phyloP scores from a whole-genome alignment of 2,797 vertebrate genomes.

The Xyrichtys novacula region DNA sequence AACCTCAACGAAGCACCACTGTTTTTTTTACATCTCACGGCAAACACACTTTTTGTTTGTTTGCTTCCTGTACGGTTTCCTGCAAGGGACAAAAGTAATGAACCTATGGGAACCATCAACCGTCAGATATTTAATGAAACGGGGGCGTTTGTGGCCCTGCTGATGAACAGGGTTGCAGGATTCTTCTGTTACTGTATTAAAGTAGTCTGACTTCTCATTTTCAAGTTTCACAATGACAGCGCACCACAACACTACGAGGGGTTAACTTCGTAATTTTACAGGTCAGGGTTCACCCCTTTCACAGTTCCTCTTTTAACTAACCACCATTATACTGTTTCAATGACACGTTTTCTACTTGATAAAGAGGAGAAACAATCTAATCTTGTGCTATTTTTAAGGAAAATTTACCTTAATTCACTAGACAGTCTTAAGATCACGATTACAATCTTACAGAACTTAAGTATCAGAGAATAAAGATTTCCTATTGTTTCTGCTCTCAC shows the following conservation, averaged over 20 bases:
- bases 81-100: constrained; percentile 37
- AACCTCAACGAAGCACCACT: constrained; percentile 40
- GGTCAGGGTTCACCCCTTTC: constrained; percentile 9
- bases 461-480: constrained; percentile 14
- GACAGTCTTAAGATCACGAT: constrained; percentile 74
- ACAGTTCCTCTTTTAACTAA: constrained; percentile 33
- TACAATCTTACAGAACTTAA: constrained; percentile 38
- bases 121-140: constrained; percentile 29
- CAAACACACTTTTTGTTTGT: constrained; percentile 35
- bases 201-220: constrained; percentile 21
- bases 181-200: constrained; percentile 21
- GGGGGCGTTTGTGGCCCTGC: constrained; percentile 24
- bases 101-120: constrained; percentile 31
- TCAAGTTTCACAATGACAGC: constrained; percentile 18
- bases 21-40: constrained; percentile 39
- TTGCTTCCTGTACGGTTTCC: constrained; percentile 50
- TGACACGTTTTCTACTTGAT: constrained; percentile 71
- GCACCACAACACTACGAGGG: constrained; percentile 31
- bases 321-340: constrained; percentile 54
- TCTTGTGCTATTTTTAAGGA: constrained; percentile 56
- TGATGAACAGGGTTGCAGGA: constrained; percentile 19
- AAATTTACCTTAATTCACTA: constrained; percentile 54
- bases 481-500: constrained; percentile 58
- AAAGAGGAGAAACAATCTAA: constrained; percentile 58
- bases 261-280: constrained; percentile 20